Base-by-base conservation (phyloP, 2,797 vertebrate species). In the Sphaeramia orbicularis region DNA sequence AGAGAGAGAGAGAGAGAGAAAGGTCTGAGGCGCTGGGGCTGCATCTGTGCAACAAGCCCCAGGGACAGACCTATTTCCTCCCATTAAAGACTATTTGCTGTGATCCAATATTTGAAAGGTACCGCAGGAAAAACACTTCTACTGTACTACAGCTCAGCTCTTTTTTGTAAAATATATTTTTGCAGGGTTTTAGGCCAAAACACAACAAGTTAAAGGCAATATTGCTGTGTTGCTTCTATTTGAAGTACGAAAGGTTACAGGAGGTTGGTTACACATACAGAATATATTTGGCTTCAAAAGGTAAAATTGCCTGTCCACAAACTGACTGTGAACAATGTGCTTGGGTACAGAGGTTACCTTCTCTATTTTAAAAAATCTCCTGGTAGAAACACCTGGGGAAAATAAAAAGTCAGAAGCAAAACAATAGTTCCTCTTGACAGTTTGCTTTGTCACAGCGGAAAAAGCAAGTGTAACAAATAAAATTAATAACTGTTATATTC, bases 61-160 rank as follows among this genome's bases (percentile, higher is more conserved):
- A 57, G 89, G 82, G 89, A 87, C 50, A 73, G 49, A 63, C 59
- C 68, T 69, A 87, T 91, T 92, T 92, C 87, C 85, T 87, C 78
- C 89, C 88, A 90, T 92, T 93, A 93, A 89, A 79, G 63, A 86
- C 78, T 76, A 83, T 90, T 86, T 89, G 79, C 86, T 69, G 62
- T 78, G 78, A 88, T 86, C 72, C 83, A 89, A 83, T 84, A 79
- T 88, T 86, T 86, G 80, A 83, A 85, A 87, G 73, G 77, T 77
- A 72, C 61, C 76, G 66, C 68, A 75, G 71, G 78, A 87, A 84
- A 86, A 85, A 81, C 50, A 78, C 71, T 83, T 81, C 75, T 55
- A 51, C 74, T 69, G 74, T 79, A 81, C 78, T 62, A 58, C 59
- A 64, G 61, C 75, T 72, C 54, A 50, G 69, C 62, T 67, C 32